A percentile compares a stretch with the other conserved stretches of the same genome.
Evolutionary conservation across 2,888 invertebrate genomes (phyloP).

Genomic region (Phaonia tiefii): DNA sequence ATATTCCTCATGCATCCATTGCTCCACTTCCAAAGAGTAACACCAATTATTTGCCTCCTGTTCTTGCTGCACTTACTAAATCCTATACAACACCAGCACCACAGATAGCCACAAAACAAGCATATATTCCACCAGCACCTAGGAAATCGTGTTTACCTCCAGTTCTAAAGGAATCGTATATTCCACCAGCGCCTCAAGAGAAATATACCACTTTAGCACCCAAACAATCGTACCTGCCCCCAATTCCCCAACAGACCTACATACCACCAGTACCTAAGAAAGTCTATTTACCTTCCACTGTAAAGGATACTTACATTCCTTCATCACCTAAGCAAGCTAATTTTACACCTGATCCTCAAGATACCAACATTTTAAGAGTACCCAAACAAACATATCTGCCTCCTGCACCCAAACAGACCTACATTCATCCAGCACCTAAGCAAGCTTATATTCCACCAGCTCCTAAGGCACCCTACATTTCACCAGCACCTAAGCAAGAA

Average conservation of each 20-base stretch:
- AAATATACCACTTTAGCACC: too few species aligned
- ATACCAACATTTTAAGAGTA: too few species aligned
- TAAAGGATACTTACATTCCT: too few species aligned
- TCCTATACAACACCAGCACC: conserved; percentile 2
- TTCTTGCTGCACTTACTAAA: too few species aligned
- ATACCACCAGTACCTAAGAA: too few species aligned
- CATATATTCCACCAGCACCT: neutral
- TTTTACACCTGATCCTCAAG: conserved; percentile 31
- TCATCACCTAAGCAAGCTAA: neutral
- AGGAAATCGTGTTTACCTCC: neutral
- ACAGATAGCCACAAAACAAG: neutral
- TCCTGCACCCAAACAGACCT: conserved; percentile 16
- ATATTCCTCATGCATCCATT: conserved; percentile 9
- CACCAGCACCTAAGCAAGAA: conserved; percentile 18
- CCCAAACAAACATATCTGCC: conserved; percentile 10
- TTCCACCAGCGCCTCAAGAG: too few species aligned
- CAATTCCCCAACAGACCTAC: too few species aligned
- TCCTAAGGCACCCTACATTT: neutral
- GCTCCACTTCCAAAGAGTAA: neutral
- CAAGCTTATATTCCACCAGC: too few species aligned
- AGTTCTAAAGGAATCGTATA: neutral
- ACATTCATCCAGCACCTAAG: conserved; percentile 27
- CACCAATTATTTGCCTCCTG: conserved; percentile 6
- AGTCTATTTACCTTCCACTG: neutral
- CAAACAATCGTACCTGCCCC: neutral